Conservation (phyloP, 2,797 vertebrate genomes). For the Luscinia luscinia region DNA sequence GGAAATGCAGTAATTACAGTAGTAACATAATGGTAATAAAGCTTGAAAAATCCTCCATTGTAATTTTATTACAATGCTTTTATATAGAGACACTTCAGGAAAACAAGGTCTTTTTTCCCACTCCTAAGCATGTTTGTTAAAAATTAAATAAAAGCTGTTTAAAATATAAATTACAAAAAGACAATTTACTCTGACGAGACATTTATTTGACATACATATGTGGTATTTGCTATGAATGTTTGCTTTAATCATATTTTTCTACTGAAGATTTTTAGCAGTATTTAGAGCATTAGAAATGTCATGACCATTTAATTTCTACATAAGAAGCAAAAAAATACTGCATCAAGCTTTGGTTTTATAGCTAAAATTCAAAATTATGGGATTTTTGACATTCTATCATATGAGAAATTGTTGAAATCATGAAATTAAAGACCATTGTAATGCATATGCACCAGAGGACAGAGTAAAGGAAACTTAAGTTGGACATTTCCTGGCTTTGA, state of each 20-base stretch:
- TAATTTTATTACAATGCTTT: neutral
- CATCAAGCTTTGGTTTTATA: neutral
- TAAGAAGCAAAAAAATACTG: neutral
- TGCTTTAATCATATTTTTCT: neutral
- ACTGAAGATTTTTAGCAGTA: neutral
- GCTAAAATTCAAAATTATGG: neutral
- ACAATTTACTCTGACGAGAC: neutral
- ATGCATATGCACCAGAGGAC: neutral
- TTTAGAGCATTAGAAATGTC: neutral
- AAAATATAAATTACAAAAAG: neutral
- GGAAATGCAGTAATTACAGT: neutral
- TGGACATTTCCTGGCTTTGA: neutral
- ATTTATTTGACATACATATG: neutral
- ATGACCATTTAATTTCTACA: neutral
- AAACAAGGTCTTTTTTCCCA: neutral
- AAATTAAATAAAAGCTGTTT: neutral
- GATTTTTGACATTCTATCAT: neutral
- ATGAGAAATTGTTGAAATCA: neutral
- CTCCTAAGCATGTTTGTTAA: neutral
- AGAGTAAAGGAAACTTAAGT: constrained; percentile 1
- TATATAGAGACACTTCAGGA: neutral
- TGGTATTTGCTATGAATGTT: neutral
- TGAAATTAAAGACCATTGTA: neutral
- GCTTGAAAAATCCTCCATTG: neutral
- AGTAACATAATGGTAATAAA: neutral